phyloP scores from a whole-genome alignment of 2,888 invertebrate species.

The Formica aserva region DNA sequence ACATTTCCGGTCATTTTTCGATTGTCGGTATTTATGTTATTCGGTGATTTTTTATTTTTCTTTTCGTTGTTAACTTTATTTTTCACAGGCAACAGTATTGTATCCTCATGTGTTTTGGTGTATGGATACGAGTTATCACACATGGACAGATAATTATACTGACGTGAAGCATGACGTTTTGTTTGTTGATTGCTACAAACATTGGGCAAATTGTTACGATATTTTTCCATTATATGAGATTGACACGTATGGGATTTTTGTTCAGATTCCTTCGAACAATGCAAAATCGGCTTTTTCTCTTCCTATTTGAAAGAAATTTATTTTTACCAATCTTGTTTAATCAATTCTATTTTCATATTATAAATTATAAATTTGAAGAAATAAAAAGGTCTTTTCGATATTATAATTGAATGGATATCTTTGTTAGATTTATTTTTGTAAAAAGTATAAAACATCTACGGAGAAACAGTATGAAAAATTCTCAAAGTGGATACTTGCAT shows the following conservation, averaged over 20 bases:
- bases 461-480: constrained; percentile 7
- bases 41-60: constrained; percentile 41
- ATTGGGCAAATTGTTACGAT: constrained; percentile 1
- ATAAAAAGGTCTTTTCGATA: background rate
- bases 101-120: background rate
- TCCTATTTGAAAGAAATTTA: constrained; percentile 40
- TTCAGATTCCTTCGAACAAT: background rate
- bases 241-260: constrained; percentile 12
- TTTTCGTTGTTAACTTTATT: background rate
- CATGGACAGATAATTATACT: background rate
- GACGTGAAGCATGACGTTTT: background rate
- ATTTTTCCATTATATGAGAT: background rate
- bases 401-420: background rate
- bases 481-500: constrained; percentile 66
- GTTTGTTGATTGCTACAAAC: constrained; percentile 5
- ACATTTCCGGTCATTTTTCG: constrained; percentile 80
- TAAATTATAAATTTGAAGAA: background rate
- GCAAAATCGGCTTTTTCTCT: background rate
- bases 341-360: background rate
- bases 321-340: background rate
- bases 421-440: background rate
- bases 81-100: background rate
- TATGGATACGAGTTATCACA: background rate
- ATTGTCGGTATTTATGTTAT: constrained; percentile 70
- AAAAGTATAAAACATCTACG: background rate